Base-by-base conservation (phyloP, 30 jellyfish, hydroid and myxozoan genomes). In the Aurelia aurita region DNA sequence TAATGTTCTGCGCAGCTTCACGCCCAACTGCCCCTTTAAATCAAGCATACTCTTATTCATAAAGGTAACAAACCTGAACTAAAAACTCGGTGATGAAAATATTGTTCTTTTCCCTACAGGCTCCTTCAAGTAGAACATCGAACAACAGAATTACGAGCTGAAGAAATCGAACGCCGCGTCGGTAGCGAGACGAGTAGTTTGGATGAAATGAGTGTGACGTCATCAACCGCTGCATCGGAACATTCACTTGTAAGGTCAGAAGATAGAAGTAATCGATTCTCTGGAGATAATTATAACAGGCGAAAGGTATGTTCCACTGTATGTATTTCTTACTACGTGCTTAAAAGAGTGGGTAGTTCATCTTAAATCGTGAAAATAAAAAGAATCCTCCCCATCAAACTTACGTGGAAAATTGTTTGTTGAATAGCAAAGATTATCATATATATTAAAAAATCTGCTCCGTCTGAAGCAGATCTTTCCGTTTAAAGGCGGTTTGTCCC, bases 121-220 rank as follows among this genome's bases (percentile, higher is more conserved):
- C 88, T 90, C 21, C 72, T 90, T 19, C 97, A 90, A 75, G 97
- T 90, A 47, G 97, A 90, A 55, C 97, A 90, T 49, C 86, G 97
- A 31, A 64, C 95, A 16, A 90, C 97, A 28, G 97, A 90, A 71
- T 74, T 71, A 16, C 83, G 92, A 22, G 91, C 97, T 5, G 97
- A 90, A 51, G 96, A 90, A 60, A 90, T 90, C 58, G 97, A 90
- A 46, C 90, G 87, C 26, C 77, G 95, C 16, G 97, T 89, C n/a
- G 97, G 97, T 31, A 90, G 97, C 74, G 97, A 90, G 59, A 90
- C 97, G 11, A 90, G 90, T 57, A 90, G 97, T 70, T 55, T 90
- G 69, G 97, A 90, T 58, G 97, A 85, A 27, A 31, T 80, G 26
- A 90, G 97, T 60, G 95, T 90, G 72, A 72, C 87, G 25, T 89